Evolutionary conservation across 92 coral and sea anemone species (phyloP), one percentile per base, ranked within the genome.

Genomic region (Phenganax stokvisi): DNA sequence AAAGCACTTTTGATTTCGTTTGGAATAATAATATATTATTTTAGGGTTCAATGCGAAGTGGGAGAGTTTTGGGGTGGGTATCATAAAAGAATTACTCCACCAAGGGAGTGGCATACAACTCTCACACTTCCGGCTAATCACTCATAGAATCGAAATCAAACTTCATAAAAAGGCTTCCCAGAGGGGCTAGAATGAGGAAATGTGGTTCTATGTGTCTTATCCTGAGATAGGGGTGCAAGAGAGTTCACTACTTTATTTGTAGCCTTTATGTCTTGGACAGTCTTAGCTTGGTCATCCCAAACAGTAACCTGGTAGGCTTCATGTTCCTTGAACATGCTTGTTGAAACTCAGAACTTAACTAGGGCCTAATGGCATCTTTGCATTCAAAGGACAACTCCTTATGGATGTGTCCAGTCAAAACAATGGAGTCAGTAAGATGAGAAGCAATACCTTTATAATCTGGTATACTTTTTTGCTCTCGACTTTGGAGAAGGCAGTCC

Each of bases 201-300:
- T 58, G 63, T 61, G n/a, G 67, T 7, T 12, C 9, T 61, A 7
- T 61, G 67, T 12, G 10, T 61, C 25, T 28, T 12, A 61, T 8
- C 15, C 9, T 61, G 10, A 12, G 76, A 3, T 7, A 52, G 8
- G 56, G 8, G 56, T 17, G 76, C 54, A 12, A 72, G 11, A 12
- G 12, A 10, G 16, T 72, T 31, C 10, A 72, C 76, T 10, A 44
- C 76, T 27, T 72, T 72, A 51, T 27, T 72, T 0, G 76, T 72
- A 27, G 76, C 54, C 20, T 27, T 72, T 12, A 72, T 71, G 57
- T 72, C 76, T 12, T 72, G 76, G 8, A 72, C 76, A 10, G 54
- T 30, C 25, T 72, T 72, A 30, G 76, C 12, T 6, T 47, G 27
- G 76, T 72, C 76, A 72, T 72, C 54, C 54, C 54, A 52, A 72